Evolutionary conservation across 2,888 invertebrate genomes (phyloP), one percentile per base, ranked within the genome.

Genomic region (Tenthredo mesomela): DNA sequence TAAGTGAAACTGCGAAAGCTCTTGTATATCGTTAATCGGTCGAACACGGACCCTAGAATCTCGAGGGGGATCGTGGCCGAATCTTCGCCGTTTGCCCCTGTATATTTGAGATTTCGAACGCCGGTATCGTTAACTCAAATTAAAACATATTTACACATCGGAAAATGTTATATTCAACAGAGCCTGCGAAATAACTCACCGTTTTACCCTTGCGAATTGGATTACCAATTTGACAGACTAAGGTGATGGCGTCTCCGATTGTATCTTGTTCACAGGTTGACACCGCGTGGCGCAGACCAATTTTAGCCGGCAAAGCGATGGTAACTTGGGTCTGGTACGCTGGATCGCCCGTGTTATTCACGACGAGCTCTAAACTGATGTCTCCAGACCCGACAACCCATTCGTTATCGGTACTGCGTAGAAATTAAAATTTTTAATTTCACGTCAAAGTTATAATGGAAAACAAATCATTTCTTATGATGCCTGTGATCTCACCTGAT

Each of bases 361-460:
- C 85, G 47, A 18, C 58, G 0, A 88, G 54, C 85, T 87, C 87
- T 15, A 91, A 86, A 40, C 84, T 88, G 43, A 92, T 85, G 78
- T 91, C 89, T 5, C 87, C 87, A 5, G 92, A 91, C 33, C 92
- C 92, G 25, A 92, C 90, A 12, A 89, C 80, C 92, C 91, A 92
- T 1, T 87, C 87, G 54, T 88, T 77, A 71, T 89, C 86, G 21
- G 87, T 84, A 18, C 88, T 89, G 58, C 47, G 29, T 47, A n/a
- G 4, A 2, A 73, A 71, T 54, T 37, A n/a, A 54, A 54, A 77
- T 29, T 33, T 54, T 9, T 5, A 0, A 40, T 43, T 43, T 9
- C 43, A 10, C 21, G 15, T 61, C 2, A 7, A n/a, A 15, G 70
- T 37, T 2, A 33, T 4, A 9, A 33, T n/a, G 1, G 40, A 37